phyloP scores from a whole-genome alignment of 2,888 invertebrate genomes.

The Eustalomyia histrio region DNA sequence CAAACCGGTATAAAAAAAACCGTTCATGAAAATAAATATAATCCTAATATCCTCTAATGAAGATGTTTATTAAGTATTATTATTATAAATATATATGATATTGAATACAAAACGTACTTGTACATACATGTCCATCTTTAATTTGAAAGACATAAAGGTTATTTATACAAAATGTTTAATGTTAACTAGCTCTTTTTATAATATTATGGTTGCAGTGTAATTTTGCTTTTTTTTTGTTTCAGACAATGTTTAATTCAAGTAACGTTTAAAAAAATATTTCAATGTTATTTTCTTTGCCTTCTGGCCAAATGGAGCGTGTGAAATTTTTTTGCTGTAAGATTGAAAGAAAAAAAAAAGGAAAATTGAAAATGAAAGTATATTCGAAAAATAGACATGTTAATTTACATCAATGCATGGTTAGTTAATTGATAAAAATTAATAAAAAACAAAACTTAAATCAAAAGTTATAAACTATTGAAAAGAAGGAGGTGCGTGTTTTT shows the following conservation, averaged over 20 bases:
- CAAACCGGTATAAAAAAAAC: no score
- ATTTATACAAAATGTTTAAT: conserved; percentile 62
- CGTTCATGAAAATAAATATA: no score
- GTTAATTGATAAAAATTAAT: not conserved
- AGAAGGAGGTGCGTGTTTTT: no score
- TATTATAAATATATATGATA: conserved; percentile 16
- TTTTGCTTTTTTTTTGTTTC: conserved; percentile 2
- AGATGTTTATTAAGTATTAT: conserved; percentile 23
- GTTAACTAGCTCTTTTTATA: conserved; percentile 14
- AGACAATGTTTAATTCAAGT: conserved; percentile 25
- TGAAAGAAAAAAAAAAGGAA: not conserved
- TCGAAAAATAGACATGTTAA: conserved; percentile 44
- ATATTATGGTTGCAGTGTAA: not conserved
- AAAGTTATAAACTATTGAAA: no score
- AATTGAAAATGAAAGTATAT: conserved; percentile 50
- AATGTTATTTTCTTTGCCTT: conserved; percentile 22
- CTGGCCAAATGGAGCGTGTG: conserved; percentile 58
- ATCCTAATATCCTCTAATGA: conserved; percentile 20
- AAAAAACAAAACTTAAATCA: no score
- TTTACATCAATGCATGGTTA: conserved; percentile 9
- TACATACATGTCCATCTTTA: conserved; percentile 50
- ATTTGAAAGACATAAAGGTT: conserved; percentile 49
- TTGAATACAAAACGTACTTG: conserved; percentile 18
- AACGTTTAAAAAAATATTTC: conserved; percentile 43
- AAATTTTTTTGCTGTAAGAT: conserved; percentile 5